Percentiles rank a stretch among this genome's conserved stretches.
Evolutionary conservation across 1,140 invertebrate genomes (phyloP).

Genomic region (Cherax destructor): DNA sequence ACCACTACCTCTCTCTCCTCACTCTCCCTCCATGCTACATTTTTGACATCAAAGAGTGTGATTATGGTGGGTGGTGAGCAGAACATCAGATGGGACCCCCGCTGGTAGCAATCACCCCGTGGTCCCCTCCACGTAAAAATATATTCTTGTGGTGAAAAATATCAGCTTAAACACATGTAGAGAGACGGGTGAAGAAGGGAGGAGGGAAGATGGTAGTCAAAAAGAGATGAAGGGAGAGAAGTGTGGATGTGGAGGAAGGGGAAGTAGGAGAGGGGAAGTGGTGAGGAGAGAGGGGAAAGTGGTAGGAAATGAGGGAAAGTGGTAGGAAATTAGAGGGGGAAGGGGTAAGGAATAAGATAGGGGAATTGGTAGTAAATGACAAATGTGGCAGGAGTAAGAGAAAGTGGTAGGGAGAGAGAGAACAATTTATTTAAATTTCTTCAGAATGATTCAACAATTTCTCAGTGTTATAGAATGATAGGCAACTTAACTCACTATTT

Average conservation of each 20-base stretch:
- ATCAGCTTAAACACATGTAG: not conserved
- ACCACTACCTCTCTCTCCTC: not conserved
- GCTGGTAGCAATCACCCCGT: not conserved
- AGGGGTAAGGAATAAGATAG: too few relatives aligned
- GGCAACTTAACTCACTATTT: too few relatives aligned
- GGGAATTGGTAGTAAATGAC: too few relatives aligned
- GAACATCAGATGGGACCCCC: not conserved
- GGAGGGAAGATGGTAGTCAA: not conserved
- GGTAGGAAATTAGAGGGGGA: too few relatives aligned
- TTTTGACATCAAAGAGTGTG: not conserved
- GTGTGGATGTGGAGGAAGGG: not conserved
- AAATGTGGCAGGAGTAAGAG: too few relatives aligned
- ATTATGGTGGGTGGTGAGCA: not conserved
- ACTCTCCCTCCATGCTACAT: not conserved
- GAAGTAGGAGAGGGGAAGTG: not conserved
- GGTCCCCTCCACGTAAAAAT: not conserved
- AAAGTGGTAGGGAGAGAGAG: too few relatives aligned
- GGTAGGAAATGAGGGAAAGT: too few relatives aligned
- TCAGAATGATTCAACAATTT: too few relatives aligned
- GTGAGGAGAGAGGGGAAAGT: too few relatives aligned
- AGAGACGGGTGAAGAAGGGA: not conserved
- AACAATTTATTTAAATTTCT: too few relatives aligned
- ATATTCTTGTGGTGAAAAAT: not conserved
- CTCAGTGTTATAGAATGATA: too few relatives aligned
- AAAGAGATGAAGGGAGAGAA: not conserved